Evolutionary conservation across 2,888 invertebrate genomes (phyloP), one percentile per base, ranked within the genome.

Genomic region (Andrena hattorfiana): DNA sequence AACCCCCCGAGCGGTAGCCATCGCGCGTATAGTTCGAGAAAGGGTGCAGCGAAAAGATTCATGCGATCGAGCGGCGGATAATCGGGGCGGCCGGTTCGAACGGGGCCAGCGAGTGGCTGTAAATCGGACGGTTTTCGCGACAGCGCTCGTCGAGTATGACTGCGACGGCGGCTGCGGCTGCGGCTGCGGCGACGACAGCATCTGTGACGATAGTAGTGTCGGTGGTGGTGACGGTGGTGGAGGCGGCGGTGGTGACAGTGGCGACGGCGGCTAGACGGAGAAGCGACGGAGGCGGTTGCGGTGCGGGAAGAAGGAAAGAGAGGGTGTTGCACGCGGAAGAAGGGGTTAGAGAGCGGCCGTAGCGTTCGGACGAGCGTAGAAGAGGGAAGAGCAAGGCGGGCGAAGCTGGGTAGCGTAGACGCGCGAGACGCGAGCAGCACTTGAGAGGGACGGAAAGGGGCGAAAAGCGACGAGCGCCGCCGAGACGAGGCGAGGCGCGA

Each of bases 401-500:
- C 51, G 59, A 77, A 71, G 77, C 56, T 54, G 71, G 75, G 83
- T 72, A 67, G 71, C 54, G 35, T 35, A 59, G 77, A 56, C 51
- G 62, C 42, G 73, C 32, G 77, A 71, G 69, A 77, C 60, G 74
- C 49, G 71, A 59, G 59, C 67, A 70, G 82, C 77, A 80, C 76
- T 66, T 81, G 79, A 48, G 85, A 48, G 85, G 79, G 83, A 84
- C 86, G 88, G 78, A 89, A 84, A 85, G 84, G 82, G 84, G 70
- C 89, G 88, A 83, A 87, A 83, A 84, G 79, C 84, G 83, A 80
- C 89, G 84, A 83, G 80, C 56, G 67, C 26, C 85, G 78, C 86
- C 91, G 91, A 90, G 83, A 84, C 68, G 80, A 54, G 84, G 81
- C 91, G 91, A 89, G 87, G 78, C 82, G 74, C 72, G 82, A 87